Conservation (phyloP, 2,113 vertebrate genomes). For the Rhynchomys soricoides region DNA sequence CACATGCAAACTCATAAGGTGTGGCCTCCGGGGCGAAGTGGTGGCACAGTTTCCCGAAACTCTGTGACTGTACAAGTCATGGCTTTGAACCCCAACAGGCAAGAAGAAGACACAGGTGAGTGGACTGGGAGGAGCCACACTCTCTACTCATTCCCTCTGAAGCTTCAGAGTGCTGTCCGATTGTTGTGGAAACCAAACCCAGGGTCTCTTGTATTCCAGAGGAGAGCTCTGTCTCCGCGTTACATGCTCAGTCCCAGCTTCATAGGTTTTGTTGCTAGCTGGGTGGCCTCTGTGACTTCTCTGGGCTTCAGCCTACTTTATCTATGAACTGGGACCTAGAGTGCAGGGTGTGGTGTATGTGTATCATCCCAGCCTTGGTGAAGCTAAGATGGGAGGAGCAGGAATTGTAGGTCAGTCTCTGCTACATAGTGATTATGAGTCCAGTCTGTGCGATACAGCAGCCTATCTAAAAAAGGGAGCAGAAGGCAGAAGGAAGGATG, state of each 20-base stretch:
- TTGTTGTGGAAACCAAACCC: neutral
- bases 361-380: neutral
- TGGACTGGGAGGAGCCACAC: neutral
- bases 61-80: constrained; percentile 95
- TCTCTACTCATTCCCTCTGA: neutral
- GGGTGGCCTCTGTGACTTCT: neutral
- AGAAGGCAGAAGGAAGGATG: neutral
- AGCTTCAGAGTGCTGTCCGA: neutral
- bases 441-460: neutral
- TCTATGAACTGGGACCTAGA: neutral
- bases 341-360: no score
- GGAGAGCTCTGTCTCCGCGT: neutral
- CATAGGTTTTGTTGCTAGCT: neutral
- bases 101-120: constrained; percentile 88
- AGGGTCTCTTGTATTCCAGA: neutral
- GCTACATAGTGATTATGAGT: neutral
- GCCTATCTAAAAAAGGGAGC: neutral
- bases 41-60: constrained; percentile 91
- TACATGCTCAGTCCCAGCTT: neutral
- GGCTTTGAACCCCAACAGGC: constrained; percentile 88
- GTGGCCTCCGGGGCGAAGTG: constrained; percentile 93
- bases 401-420: neutral
- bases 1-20: constrained; percentile 99
- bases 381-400: neutral
- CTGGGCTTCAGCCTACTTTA: neutral